phyloP scores from a whole-genome alignment of 2,113 vertebrate species.

The Egretta garzetta region DNA sequence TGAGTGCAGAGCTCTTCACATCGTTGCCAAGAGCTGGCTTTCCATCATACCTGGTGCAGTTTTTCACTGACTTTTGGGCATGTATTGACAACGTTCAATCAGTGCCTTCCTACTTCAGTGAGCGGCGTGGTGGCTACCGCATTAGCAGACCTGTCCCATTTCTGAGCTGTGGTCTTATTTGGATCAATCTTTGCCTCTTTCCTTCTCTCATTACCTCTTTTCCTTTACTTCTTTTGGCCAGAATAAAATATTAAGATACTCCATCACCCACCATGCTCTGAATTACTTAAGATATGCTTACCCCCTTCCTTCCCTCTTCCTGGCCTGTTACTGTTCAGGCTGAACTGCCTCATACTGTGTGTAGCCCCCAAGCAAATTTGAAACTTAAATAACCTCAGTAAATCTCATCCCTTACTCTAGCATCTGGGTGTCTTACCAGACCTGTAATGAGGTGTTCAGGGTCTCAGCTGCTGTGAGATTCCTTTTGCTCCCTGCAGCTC shows the following conservation, averaged over 20 bases:
- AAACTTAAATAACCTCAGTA: neutral
- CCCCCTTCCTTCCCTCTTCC: neutral
- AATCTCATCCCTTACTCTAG: neutral
- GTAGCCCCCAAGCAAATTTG: neutral
- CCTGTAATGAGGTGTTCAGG: neutral
- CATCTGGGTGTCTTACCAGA: neutral
- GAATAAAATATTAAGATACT: neutral
- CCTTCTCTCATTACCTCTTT: neutral
- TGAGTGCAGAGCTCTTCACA: neutral
- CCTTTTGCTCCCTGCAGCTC: neutral
- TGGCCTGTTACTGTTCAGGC: neutral
- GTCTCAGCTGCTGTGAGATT: neutral
- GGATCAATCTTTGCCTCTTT: neutral
- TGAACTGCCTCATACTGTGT: neutral
- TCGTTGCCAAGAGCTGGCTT: neutral
- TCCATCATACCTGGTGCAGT: neutral
- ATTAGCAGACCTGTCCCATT: neutral
- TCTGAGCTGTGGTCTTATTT: neutral
- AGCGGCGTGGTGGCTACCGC: fast-evolving
- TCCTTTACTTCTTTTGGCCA: neutral
- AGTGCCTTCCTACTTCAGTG: neutral
- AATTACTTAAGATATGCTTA: neutral
- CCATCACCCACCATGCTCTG: neutral
- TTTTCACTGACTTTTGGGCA: neutral
- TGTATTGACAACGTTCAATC: neutral